Evolutionary conservation across 2,113 vertebrate species (phyloP), one percentile per base, ranked within the genome.

Genomic region (Lepisosteus osseus): DNA sequence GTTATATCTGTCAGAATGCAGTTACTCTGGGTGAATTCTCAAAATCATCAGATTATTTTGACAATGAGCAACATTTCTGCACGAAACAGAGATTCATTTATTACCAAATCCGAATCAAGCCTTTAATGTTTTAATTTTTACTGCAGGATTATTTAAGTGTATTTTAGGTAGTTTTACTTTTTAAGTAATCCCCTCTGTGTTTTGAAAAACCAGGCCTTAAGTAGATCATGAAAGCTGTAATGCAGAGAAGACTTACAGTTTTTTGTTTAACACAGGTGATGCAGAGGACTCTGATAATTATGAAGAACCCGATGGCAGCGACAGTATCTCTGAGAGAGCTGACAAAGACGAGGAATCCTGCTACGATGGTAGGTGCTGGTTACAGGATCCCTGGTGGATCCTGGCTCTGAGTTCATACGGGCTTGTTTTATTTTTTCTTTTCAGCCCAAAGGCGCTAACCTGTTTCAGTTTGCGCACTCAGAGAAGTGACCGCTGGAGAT

Each of bases 281-380:
- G 63, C 80, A 9, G 93, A 95, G 72, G 93, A 95, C 54, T 89
- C 87, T 0, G 92, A 94, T 1, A 91, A 95, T 0, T 78, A 80
- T 3, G 95, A 97, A 42, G 90, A 92, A 9, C 82, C 81, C 54
- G 90, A 90, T 86, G 81, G 29, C 84, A 91, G 86, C n/a, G 97
- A 98, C 3, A 90, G 86, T 2, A 54, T 80, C 57, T 98, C 95
- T 0, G 96, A 98, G 72, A 94, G 90, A 43, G 88, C 69, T 0
- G 96, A 98, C 86, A 95, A 93, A 78, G 96, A 99, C 9, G 96
- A 98, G 1, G 97, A 98, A 43, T 69, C 71, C 0, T 77, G 79
- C 3, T 86, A 84, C 62, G 95, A 98, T 76, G 95, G 97, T 98
- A 91, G 61, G 93, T 89, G 79, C n/a, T 68, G 55, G 42, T 14